Conservation (phyloP, 1,140 invertebrate species). For the Drosophila equinoxialis region DNA sequence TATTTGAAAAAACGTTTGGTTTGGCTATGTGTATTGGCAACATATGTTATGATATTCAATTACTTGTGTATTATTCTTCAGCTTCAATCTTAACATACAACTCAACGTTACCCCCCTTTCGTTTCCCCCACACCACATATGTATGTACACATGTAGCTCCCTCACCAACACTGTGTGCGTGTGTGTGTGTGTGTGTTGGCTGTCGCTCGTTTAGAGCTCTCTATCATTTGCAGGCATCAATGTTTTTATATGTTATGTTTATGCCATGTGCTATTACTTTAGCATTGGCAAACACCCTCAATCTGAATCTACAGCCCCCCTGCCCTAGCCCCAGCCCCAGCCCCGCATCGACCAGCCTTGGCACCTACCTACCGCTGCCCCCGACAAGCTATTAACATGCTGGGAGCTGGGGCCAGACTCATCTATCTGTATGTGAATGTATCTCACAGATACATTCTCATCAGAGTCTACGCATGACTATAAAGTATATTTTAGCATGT, state of each 20-base stretch:
- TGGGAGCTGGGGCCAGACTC: slow-evolving; percentile 17
- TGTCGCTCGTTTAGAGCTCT: slow-evolving; percentile 33
- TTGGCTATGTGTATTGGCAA: neutral
- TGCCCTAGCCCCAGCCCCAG: too few species aligned
- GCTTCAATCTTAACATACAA: slow-evolving; percentile 39
- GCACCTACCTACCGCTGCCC: slow-evolving; percentile 32
- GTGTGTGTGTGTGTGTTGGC: neutral
- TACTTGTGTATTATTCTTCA: slow-evolving; percentile 10
- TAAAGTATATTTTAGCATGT: slow-evolving; percentile 82
- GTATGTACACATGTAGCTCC: neutral
- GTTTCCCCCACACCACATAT: neutral
- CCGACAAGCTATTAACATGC: slow-evolving; percentile 52
- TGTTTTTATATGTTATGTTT: slow-evolving; percentile 66
- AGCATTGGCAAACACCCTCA: slow-evolving; percentile 65
- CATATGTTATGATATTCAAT: slow-evolving; percentile 46
- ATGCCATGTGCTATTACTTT: slow-evolving; percentile 77
- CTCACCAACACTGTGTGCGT: neutral
- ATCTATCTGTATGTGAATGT: slow-evolving; percentile 16
- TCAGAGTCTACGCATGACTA: slow-evolving; percentile 72
- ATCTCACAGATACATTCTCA: slow-evolving; percentile 46
- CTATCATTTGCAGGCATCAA: slow-evolving; percentile 74
- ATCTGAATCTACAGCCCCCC: slow-evolving; percentile 30
- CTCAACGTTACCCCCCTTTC: too few species aligned
- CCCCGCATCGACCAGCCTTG: neutral
- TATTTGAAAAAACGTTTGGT: too few species aligned